Evolutionary conservation across 2,113 vertebrate genomes (phyloP), one percentile per base, ranked within the genome.

Genomic region (Redunca redunca): DNA sequence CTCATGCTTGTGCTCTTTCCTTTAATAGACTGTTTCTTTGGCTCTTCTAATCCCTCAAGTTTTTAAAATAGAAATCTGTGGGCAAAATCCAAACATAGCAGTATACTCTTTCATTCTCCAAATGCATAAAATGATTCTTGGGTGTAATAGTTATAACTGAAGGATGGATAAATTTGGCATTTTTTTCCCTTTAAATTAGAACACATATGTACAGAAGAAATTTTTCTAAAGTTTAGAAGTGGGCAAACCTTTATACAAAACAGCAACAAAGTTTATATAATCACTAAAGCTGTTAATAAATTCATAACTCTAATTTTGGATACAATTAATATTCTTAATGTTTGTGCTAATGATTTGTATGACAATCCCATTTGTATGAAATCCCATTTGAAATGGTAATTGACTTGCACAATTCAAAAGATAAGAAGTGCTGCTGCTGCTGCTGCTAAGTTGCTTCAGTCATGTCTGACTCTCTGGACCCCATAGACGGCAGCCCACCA

Each of bases 21-120:
- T 64, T 58, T 5, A 46, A 28, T 40, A 57, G 8, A 1, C 5
- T 33, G 43, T 83, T 71, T 60, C 15, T 55, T 53, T 62, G 84
- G 26, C 53, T 5, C 40, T 43, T 58, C 50, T 62, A 77, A 82
- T 60, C n/a, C 14, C 23, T 43, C 33, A 28, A 25, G 3, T 46
- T 90, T 40, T 96, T 80, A 93, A 95, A 91, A 87, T 33, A 95
- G 30, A 90, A 97, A 92, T 92, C 58, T 48, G 50, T 90, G 52
- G 50, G 33, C 36, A 89, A 95, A 96, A 52, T 93, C 26, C 46
- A 87, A 96, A 77, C 74, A 92, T 40, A 80, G 26, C 55, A 82
- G 84, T 58, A 48, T 19, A 53, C 23, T 33, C 6, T 36, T 53
- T 96, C 28, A 81, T 25, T 78, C 5, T 90, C 21, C 46, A 98